phyloP scores from a whole-genome alignment of 2,113 vertebrate species.

The Tachycineta bicolor region DNA sequence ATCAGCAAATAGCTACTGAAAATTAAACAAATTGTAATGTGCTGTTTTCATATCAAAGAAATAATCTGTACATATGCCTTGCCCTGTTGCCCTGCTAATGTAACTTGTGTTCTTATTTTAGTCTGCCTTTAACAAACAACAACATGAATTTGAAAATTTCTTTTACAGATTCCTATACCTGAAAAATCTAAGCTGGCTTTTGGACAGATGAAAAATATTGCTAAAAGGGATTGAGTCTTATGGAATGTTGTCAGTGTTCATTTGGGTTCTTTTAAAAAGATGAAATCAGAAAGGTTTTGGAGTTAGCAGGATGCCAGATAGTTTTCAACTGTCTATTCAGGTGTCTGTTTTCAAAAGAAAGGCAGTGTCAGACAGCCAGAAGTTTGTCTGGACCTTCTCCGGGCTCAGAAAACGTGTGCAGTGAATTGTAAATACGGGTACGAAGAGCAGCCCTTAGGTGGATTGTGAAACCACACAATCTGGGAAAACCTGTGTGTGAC shows the following conservation, averaged over 20 bases:
- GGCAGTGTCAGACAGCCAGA: background rate
- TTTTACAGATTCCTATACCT: background rate
- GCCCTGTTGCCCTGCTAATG: background rate
- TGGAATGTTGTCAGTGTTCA: background rate
- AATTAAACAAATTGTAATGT: background rate
- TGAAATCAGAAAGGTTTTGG: background rate
- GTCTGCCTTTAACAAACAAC: background rate
- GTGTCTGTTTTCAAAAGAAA: background rate
- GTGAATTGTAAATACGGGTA: background rate
- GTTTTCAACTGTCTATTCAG: background rate
- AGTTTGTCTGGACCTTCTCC: background rate
- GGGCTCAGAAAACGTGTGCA: background rate
- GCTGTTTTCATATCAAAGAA: background rate
- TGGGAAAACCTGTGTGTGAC: background rate
- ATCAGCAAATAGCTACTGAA: background rate
- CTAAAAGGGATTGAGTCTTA: background rate
- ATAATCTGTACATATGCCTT: background rate
- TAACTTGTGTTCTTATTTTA: background rate
- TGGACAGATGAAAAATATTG: background rate
- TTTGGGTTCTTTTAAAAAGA: background rate
- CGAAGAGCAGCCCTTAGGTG: background rate
- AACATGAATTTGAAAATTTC: background rate
- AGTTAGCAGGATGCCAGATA: background rate
- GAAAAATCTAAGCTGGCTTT: background rate
- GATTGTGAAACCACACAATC: background rate